Evolutionary conservation across 35 echinoderm and acorn worm genomes (phyloP).

Genomic region (Apostichopus californicus): DNA sequence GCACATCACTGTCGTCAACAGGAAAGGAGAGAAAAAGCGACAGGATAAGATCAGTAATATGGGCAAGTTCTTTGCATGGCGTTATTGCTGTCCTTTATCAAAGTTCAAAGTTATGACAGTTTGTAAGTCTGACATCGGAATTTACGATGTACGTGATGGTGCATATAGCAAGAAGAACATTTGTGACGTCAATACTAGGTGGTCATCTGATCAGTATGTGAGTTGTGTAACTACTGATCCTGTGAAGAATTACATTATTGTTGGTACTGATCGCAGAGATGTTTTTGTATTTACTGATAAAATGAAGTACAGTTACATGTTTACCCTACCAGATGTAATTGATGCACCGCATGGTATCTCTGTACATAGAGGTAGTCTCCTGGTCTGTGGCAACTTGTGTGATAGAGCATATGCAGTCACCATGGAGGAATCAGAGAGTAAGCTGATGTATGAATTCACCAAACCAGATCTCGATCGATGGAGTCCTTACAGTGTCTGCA

Average conservation of each 20-base stretch:
- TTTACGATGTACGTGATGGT: not conserved
- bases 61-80: too few relatives aligned
- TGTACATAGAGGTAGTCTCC: not conserved
- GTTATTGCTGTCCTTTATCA: not conserved
- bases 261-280: constrained; percentile 1
- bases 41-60: not conserved
- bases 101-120: not conserved
- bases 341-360: not conserved
- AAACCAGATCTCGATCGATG: not conserved
- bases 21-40: not conserved
- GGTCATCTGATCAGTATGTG: not conserved
- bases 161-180: not conserved
- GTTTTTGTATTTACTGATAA: constrained; percentile 25
- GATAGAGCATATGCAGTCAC: constrained; percentile 9
- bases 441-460: not conserved
- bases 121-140: not conserved
- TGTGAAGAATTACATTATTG: not conserved
- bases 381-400: not conserved
- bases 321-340: not conserved
- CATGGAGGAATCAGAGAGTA: not conserved
- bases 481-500: constrained; percentile 18
- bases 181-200: not conserved
- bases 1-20: not conserved
- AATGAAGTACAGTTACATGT: not conserved
- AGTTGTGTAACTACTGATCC: constrained; percentile 15